Evolutionary conservation across 2,797 vertebrate genomes (phyloP), one percentile per base, ranked within the genome.

Genomic region (Oryzias dopingdopingensis): DNA sequence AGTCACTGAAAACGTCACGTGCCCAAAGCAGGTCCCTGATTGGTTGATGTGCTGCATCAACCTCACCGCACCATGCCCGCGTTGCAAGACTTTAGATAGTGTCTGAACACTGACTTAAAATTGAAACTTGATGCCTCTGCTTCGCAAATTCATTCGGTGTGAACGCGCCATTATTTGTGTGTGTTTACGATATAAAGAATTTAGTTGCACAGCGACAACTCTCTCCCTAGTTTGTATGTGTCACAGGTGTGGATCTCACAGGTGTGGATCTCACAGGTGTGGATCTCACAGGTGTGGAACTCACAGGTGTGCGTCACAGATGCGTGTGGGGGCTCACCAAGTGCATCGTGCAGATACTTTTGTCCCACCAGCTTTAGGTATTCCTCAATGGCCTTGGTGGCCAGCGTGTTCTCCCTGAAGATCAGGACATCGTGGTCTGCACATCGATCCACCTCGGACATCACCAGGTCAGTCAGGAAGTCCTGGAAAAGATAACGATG

Each of bases 401-500:
- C 96, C 44, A 98, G 89, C 0, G 97, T 99, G 86, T 99, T 99
- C 86, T 98, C 96, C 78, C 96, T 93, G 92, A 99, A 98, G 90
- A 99, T 96, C 83, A 99, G 88, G 52, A 95, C 95, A 12, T 99
- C 96, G 0, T 98, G 95, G 16, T 97, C 96, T 16, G 93, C 95
- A 55, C 96, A 98, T n/a, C 96, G 94, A 74, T 97, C 96, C 18
- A 98, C 93, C 77, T 99, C 97, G 0, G 96, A 95, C 96, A 98
- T 96, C 84, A 99, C 95, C 86, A 98, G 84, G 79, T 99, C 96
- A 0, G 95, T 95, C 69, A 99, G 86, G 85, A 99, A 98, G 88
- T 98, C 97, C 97, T 99, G 81, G 17, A 43, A 18, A 58, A 42
- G 59, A 76, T 0, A 14, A 56, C 15, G 48, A 17, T 6, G 50